Base-by-base conservation (phyloP, 2,113 vertebrate species). In the Columbina picui region DNA sequence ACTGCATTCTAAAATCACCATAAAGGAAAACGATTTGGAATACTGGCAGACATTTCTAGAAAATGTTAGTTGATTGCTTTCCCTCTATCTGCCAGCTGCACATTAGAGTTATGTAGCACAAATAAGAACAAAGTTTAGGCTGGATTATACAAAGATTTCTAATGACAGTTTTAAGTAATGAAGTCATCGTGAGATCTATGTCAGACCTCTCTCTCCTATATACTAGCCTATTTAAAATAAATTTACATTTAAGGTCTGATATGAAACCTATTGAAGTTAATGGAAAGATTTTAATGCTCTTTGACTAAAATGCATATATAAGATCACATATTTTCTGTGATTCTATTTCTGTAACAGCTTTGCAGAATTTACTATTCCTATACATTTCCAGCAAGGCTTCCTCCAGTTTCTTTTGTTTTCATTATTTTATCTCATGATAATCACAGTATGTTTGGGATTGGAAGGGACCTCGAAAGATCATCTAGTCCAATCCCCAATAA, bases 201-300 rank as follows among this genome's bases (percentile, higher is more conserved):
- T 59, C 83, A 95, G 68, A 50, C 9, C 41, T 81, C 63, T 52
- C 67, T 69, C 45, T 65, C 55, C 59, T 90, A 36, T 53, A 56
- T 14, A 14, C 6, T 83, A 71, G 12, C 29, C 39, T 97, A 34
- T 73, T 92, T 91, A 91, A 92, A 94, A 93, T 84, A 94, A 74
- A 94, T 94, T 96, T 94, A 75, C 91, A 95, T 95, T 93, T 90
- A 87, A 84, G 38, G 78, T 84, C 93, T 91, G 94, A 95, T 94
- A 95, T 61, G 77, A 89, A 93, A 68, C 47, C 56, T 53, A 39
- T n/a, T 95, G 56, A 94, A 92, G 84, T 63, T 78, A 84, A 73
- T 7, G 5, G 57, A 76, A 93, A 89, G 65, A 82, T 39, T 91
- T 93, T 94, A 94, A 95, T 89, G 39, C 61, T 78, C 80, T 94